Evolutionary conservation across 2,113 vertebrate genomes (phyloP), one percentile per base, ranked within the genome.

Genomic region (Peucedramus taeniatus): DNA sequence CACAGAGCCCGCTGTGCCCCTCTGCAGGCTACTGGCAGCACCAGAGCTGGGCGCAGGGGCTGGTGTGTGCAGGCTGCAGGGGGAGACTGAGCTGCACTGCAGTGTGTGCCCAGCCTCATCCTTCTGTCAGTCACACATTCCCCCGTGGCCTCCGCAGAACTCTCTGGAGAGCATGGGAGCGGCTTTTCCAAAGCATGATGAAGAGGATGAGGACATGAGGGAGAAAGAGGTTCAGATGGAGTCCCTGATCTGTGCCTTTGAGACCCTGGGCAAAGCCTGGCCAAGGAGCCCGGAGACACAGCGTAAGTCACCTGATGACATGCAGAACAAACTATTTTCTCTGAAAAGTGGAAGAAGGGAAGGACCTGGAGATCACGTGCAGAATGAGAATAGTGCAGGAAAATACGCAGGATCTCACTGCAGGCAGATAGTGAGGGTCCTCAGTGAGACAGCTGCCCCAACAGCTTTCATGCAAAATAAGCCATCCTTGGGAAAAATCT

Each of bases 211-310:
- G 49, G 98, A 99, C 30, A 96, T 91, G 75, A 98, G 98, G 87
- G 98, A 99, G 95, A 98, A 98, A 35, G 99, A 99, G 87, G 94
- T 99, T 84, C 98, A 98, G 93, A 98, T 98, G 56, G 99, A 99
- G 74, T 98, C 97, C 64, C 86, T 99, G 79, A 97, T 99, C 64
- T 99, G 99, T 95, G 99, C 99, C 94, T 99, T 99, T 1, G 99
- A 99, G 96, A 98, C 98, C 35, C 97, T 99, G 45, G 99, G 99
- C 83, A 99, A 99, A 97, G 96, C 98, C 49, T 99, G 99, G 99
- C 99, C 99, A 1, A 98, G 96, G 85, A 99, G 95, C 39, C 88
- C 37, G 0, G 97, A 98, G 72, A 99, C 99, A 11, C 99, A 99
- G 61, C 96, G 99, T 99, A 97, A 98, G 98, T 94, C 50, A 45